Evolutionary conservation across 2,113 vertebrate genomes (phyloP), one percentile per base, ranked within the genome.

Genomic region (Morphnarchus princeps): DNA sequence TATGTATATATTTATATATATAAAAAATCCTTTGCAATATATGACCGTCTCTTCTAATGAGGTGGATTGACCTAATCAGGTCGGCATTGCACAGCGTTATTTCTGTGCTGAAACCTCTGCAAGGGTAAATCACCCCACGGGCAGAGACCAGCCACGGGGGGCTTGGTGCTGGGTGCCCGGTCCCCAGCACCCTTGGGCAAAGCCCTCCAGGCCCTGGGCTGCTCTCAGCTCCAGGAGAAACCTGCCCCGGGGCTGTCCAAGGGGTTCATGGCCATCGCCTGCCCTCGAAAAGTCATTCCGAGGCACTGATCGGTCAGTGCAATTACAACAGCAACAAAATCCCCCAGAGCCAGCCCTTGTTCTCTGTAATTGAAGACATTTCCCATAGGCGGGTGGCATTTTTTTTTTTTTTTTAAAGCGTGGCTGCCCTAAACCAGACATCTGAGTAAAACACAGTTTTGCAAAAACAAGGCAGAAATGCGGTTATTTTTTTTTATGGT

Each of bases 131-230:
- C 71, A 40, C 36, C 80, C 28, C 70, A 45, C 7, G 28, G 80
- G 65, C 43, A 73, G n/a, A 10, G 54, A 18, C 83, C 76, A 87
- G 49, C 38, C 42, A 15, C 61, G 58, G 14, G 78, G 61, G 25
- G 47, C 9, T 26, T 82, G 43, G 18, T 7, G 3, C 66, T 42
- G 81, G 59, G 28, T 76, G 16, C 63, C 70, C 77, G 86, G 55
- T 89, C 50, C 45, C 34, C 66, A 38, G n/a, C 0, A 0, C 36
- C 43, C 4, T 0, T 0, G 0, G 32, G 24, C 22, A 69, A 28
- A 84, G 13, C 34, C 34, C 58, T n/a, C 34, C 54, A 10, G 62
- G 10, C 13, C 16, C 16, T 11, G 43, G 25, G 59, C 54, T 76
- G 34, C 50, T 59, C 84, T 50, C 25, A 16, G 24, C 42, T 38